phyloP scores from a whole-genome alignment of 2,797 vertebrate genomes.

The Limosa lapponica region DNA sequence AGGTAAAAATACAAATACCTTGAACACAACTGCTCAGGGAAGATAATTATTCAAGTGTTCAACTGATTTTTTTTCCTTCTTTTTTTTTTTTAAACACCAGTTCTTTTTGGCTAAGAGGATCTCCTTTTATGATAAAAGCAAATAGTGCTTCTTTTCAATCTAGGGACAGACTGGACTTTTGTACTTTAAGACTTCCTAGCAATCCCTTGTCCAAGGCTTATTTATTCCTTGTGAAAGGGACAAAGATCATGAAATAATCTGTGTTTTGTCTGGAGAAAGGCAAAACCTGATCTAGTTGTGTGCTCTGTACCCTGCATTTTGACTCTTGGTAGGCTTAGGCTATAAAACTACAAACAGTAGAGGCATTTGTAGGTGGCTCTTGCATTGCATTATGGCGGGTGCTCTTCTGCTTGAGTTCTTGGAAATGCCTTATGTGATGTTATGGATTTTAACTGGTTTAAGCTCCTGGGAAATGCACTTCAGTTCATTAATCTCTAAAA shows the following conservation, averaged over 20 bases:
- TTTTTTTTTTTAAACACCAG: background rate
- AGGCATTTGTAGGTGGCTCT: background rate
- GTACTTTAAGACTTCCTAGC: background rate
- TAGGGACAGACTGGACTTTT: background rate
- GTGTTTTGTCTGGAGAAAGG: slow-evolving; percentile 22
- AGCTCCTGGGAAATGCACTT: background rate
- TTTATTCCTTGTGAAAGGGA: background rate
- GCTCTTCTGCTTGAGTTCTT: background rate
- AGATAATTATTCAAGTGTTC: background rate
- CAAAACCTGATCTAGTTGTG: background rate
- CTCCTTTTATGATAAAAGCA: background rate
- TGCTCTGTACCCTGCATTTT: background rate
- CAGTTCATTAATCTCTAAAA: background rate
- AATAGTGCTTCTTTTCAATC: background rate
- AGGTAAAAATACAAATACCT: background rate
- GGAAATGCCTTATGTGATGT: background rate
- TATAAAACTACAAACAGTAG: background rate
- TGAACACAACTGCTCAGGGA: background rate
- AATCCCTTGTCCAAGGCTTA: background rate
- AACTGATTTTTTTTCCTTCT: background rate
- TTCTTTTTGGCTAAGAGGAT: background rate
- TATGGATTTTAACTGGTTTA: slow-evolving; percentile 17
- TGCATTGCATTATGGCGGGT: fast-evolving
- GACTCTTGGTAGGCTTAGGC: background rate
- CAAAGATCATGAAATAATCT: slow-evolving; percentile 20